These are phyloP conservation scores for Colossoma macropomum DNA, from an alignment of 2,113 vertebrate genomes.

Conservation along the genomic window DNA sequence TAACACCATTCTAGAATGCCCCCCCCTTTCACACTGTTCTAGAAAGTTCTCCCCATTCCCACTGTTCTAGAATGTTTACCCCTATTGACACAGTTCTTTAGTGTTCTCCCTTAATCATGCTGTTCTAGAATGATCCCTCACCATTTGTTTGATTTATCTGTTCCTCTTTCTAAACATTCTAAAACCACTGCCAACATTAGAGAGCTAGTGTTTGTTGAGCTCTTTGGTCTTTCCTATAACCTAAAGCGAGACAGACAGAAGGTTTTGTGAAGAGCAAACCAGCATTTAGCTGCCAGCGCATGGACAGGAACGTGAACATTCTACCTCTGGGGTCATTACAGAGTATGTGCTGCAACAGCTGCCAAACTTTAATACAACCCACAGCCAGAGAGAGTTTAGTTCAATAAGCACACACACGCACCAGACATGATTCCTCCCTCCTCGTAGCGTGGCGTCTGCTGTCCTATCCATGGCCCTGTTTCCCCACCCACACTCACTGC, in stretches of 20 bases:
- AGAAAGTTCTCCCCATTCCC: background rate
- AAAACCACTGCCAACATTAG: background rate
- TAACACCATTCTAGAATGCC: background rate
- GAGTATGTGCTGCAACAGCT: constrained; percentile 16
- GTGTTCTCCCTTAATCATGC: background rate
- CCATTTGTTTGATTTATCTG: background rate
- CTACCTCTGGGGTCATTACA: constrained; percentile 31
- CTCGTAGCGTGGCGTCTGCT: constrained; percentile 47
- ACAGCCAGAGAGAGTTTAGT: constrained; percentile 33
- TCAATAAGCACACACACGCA: constrained; percentile 27
- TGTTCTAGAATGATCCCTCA: background rate
- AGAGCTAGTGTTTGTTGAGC: background rate
- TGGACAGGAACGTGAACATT: constrained; percentile 24
- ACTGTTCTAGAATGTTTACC: background rate
- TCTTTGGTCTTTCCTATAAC: background rate
- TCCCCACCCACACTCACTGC: constrained; percentile 45
- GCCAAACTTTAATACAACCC: constrained; percentile 27
- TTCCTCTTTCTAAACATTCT: background rate
- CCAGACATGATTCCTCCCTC: constrained; percentile 31
- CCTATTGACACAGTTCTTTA: background rate
- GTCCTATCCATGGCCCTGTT: constrained; percentile 52
- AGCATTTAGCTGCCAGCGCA: constrained; percentile 20
- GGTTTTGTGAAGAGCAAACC: constrained; percentile 10
- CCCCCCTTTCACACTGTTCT: background rate
- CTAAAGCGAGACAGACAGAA: background rate